Percentiles rank a stretch among this genome's conserved stretches.
Evolutionary conservation across 1,140 invertebrate genomes (phyloP).

Genomic region (Drosophila virilis): DNA sequence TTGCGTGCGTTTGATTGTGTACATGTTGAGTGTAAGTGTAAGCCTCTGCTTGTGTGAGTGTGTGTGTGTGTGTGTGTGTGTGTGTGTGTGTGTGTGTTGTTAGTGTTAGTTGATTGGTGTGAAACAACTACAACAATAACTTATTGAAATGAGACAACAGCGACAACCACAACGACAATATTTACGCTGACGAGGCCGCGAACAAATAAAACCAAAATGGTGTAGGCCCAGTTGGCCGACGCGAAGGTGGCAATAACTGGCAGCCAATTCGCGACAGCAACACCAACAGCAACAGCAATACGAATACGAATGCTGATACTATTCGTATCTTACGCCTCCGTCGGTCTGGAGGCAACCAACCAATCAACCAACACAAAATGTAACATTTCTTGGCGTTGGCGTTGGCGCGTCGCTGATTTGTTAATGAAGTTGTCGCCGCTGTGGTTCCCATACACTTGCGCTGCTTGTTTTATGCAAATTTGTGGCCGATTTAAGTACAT

Average conservation of each 20-base stretch:
- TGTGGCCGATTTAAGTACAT: constrained; percentile 47
- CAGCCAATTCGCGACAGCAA: constrained; percentile 53
- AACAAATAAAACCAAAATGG: constrained; percentile 76
- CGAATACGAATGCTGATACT: constrained; percentile 13
- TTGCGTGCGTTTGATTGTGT: not conserved
- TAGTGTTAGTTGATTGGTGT: constrained; percentile 45
- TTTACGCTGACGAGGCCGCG: constrained; percentile 39
- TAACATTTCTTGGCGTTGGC: constrained; percentile 42
- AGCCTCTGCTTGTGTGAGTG: constrained; percentile 8
- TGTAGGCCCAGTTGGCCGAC: constrained; percentile 58
- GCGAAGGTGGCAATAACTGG: constrained; percentile 48
- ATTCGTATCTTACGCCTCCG: constrained; percentile 43
- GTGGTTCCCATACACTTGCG: constrained; percentile 23
- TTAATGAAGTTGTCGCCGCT: constrained; percentile 64
- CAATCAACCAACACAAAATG: constrained; percentile 57
- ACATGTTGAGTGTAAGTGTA: constrained; percentile 15
- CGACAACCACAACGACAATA: constrained; percentile 39
- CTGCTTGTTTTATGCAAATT: constrained; percentile 58
- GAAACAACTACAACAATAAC: constrained; percentile 70
- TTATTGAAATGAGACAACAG: constrained; percentile 77
- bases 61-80: constrained; percentile 23
- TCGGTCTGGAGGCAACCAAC: constrained; percentile 26
- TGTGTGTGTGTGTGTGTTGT: constrained; percentile 17
- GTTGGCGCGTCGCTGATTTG: constrained; percentile 58
- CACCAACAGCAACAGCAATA: not conserved